Evolutionary conservation across 1,140 invertebrate genomes (phyloP).

Genomic region (Lucilia cuprina): DNA sequence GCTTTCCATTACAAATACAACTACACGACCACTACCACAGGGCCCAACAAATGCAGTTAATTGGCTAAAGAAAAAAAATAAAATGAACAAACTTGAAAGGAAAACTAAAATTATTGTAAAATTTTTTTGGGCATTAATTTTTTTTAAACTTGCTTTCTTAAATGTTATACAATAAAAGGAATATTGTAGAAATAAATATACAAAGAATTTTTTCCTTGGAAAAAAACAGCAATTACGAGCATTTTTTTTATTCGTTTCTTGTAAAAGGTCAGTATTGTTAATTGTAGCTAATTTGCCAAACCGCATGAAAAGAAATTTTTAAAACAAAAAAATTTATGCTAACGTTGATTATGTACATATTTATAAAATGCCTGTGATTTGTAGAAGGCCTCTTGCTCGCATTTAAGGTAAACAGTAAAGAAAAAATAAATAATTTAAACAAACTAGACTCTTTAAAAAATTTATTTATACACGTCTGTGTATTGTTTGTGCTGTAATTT

Average conservation of each 20-base stretch:
- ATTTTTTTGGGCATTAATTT: neutral
- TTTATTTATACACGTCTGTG: too few relatives aligned
- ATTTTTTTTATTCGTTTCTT: neutral
- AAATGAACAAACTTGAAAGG: neutral
- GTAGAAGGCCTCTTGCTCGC: too few relatives aligned
- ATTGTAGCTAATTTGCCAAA: neutral
- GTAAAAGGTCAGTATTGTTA: neutral
- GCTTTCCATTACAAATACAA: neutral
- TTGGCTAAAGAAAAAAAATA: neutral
- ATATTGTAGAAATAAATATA: neutral
- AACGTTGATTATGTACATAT: too few relatives aligned
- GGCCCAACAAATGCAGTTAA: neutral
- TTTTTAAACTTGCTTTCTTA: neutral
- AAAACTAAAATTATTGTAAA: neutral
- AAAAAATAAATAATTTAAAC: too few relatives aligned
- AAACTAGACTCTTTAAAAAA: too few relatives aligned
- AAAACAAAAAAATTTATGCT: too few relatives aligned
- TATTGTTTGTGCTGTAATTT: too few relatives aligned
- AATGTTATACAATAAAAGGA: neutral
- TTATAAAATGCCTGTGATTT: too few relatives aligned
- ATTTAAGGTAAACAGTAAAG: too few relatives aligned
- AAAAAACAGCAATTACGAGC: too few relatives aligned
- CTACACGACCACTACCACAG: neutral
- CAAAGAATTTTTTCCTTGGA: too few relatives aligned
- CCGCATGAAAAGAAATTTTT: neutral